phyloP scores from a whole-genome alignment of 2,797 vertebrate genomes.

The Chelon labrosus region DNA sequence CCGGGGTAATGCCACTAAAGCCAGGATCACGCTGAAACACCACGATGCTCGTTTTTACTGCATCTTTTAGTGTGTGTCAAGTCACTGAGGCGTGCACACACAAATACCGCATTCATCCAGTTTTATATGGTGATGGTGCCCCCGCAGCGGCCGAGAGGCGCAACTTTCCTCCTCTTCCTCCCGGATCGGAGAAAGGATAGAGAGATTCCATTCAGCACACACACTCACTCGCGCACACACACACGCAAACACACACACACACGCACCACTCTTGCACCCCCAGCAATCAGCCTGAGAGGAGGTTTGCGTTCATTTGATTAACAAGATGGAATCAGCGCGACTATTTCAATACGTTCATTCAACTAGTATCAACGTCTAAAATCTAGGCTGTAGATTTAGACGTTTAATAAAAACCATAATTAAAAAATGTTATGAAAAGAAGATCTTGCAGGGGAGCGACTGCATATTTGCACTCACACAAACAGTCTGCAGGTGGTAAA shows the following conservation, averaged over 20 bases:
- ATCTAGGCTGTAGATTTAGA: conserved; percentile 4
- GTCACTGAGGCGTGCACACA: conserved; percentile 51
- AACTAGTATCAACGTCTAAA: conserved; percentile 70
- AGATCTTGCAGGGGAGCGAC: too few relatives aligned
- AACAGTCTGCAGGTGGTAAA: conserved; percentile 49
- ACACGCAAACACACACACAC: background rate
- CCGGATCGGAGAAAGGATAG: conserved; percentile 54
- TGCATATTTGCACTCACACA: background rate
- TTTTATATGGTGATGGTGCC: conserved; percentile 69
- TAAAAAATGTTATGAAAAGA: too few relatives aligned
- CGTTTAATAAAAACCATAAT: background rate
- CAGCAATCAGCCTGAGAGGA: conserved; percentile 33
- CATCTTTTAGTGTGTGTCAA: conserved; percentile 23
- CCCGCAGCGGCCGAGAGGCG: conserved; percentile 63
- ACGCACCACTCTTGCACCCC: conserved; percentile 18
- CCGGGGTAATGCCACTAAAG: conserved; percentile 15
- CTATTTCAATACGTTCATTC: conserved; percentile 73
- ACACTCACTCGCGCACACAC: background rate
- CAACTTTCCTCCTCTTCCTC: conserved; percentile 68
- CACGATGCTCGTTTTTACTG: conserved; percentile 19
- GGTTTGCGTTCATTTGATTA: conserved; percentile 40
- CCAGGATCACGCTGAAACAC: conserved; percentile 6
- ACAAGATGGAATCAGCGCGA: conserved; percentile 2
- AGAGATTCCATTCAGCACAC: conserved; percentile 59
- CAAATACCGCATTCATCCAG: conserved; percentile 76